A percentile compares a stretch with the other conserved stretches of the same genome.
Evolutionary conservation across 2,888 invertebrate genomes (phyloP).

Genomic region (Falcaria lacertinaria): DNA sequence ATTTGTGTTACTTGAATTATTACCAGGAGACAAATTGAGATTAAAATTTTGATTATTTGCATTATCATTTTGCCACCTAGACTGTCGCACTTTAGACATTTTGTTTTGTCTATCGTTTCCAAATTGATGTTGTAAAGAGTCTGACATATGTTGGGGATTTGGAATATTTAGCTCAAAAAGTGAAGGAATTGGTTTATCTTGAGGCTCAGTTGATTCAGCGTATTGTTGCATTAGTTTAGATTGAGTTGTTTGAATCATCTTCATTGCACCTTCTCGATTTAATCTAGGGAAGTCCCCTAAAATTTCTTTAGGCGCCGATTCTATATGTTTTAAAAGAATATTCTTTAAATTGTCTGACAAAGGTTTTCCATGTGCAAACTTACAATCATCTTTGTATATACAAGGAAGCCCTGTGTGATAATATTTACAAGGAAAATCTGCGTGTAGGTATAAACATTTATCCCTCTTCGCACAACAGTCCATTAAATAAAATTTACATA

Average conservation of each 20-base stretch:
- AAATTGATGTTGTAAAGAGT: slow-evolving; percentile 40
- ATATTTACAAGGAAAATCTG: slow-evolving; percentile 98
- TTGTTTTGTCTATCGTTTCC: slow-evolving; percentile 60
- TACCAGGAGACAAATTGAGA: slow-evolving; percentile 45
- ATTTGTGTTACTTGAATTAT: slow-evolving; percentile 42
- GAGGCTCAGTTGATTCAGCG: slow-evolving; percentile 48
- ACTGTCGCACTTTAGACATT: slow-evolving; percentile 68
- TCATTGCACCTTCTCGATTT: slow-evolving; percentile 86
- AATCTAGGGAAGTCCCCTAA: slow-evolving; percentile 93
- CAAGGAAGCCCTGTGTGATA: slow-evolving; percentile 96
- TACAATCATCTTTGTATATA: slow-evolving; percentile 90
- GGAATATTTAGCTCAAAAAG: slow-evolving; percentile 71
- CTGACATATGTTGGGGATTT: slow-evolving; percentile 49
- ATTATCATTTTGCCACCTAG: slow-evolving; percentile 72
- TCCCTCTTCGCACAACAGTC: slow-evolving; percentile 97
- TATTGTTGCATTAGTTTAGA: slow-evolving; percentile 65
- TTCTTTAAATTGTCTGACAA: slow-evolving; percentile 88
- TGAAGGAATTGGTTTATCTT: slow-evolving; percentile 64
- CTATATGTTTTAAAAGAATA: slow-evolving; percentile 86
- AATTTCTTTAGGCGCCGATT: slow-evolving; percentile 94
- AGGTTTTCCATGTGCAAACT: slow-evolving; percentile 94
- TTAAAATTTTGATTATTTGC: slow-evolving; percentile 45
- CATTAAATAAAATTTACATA: slow-evolving; percentile 98
- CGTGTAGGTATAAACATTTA: slow-evolving; percentile 97
- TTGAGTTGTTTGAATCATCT: slow-evolving; percentile 75